A percentile compares a stretch with the other conserved stretches of the same genome.
phyloP scores from a whole-genome alignment of 1,140 invertebrate genomes.

The Antheraea mylitta region DNA sequence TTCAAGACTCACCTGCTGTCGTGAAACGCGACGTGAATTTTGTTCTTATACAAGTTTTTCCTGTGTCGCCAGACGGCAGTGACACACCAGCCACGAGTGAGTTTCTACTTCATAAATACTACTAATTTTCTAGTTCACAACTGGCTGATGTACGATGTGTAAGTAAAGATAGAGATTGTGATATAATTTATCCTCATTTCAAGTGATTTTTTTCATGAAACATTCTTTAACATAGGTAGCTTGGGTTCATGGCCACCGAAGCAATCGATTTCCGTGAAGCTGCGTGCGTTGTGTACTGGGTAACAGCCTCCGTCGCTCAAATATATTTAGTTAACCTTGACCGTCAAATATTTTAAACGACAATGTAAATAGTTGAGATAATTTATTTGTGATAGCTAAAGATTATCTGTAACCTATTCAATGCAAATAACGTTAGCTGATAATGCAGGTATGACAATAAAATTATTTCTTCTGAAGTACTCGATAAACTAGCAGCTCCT shows the following conservation, averaged over 20 bases:
- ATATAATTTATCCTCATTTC: slow-evolving; percentile 38
- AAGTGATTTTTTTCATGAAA: slow-evolving; percentile 44
- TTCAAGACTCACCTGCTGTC: slow-evolving; percentile 30
- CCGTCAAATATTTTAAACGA: slow-evolving; percentile 3
- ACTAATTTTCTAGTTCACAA: slow-evolving; percentile 32
- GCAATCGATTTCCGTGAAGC: slow-evolving; percentile 64
- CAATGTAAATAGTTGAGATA: too few relatives aligned
- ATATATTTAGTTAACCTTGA: slow-evolving; percentile 27
- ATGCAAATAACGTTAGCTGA: background rate
- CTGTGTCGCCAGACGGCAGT: slow-evolving; percentile 41
- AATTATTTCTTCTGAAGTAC: too few relatives aligned
- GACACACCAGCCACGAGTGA: slow-evolving; percentile 32
- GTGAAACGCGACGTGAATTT: slow-evolving; percentile 53
- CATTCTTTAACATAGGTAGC: slow-evolving; percentile 38
- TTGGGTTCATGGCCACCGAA: slow-evolving; percentile 63
- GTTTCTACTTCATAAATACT: slow-evolving; percentile 59
- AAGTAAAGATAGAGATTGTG: slow-evolving; percentile 25
- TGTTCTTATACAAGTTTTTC: slow-evolving; percentile 51
- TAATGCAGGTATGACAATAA: too few relatives aligned
- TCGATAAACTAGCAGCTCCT: too few relatives aligned
- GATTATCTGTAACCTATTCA: background rate
- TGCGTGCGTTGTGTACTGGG: slow-evolving; percentile 32
- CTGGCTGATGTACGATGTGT: slow-evolving; percentile 4
- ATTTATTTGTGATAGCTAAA: slow-evolving; percentile 11
- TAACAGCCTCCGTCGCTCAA: slow-evolving; percentile 22